phyloP scores from a whole-genome alignment of 2,888 invertebrate species.

The Lepidocyrtinus sp. region DNA sequence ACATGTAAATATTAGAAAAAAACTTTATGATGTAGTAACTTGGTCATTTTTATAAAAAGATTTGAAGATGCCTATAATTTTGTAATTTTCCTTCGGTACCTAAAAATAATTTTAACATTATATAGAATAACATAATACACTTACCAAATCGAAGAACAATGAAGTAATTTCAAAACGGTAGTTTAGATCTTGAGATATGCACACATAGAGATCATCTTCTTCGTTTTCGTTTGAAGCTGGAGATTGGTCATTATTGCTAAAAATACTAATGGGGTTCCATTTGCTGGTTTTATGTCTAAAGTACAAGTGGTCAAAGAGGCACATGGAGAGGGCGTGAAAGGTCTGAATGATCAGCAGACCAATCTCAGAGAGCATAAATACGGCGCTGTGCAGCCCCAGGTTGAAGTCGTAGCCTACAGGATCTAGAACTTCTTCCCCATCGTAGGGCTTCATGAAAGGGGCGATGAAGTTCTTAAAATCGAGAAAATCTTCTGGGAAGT shows the following conservation, averaged over 20 bases:
- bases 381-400: conserved; percentile 66
- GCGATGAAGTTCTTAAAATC: conserved; percentile 35
- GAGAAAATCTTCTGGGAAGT: conserved; percentile 31
- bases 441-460: conserved; percentile 45
- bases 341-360: conserved; percentile 65
- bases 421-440: not conserved
- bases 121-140: too few relatives aligned
- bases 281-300: conserved; percentile 41
- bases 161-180: conserved; percentile 66
- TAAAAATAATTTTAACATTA: too few relatives aligned
- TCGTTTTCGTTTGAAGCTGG: conserved; percentile 24
- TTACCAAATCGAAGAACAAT: conserved; percentile 68
- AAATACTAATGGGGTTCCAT: conserved; percentile 43
- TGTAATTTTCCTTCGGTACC: too few relatives aligned
- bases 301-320: conserved; percentile 65
- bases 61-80: too few relatives aligned
- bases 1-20: too few relatives aligned
- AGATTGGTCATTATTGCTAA: conserved; percentile 2
- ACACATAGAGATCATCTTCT: conserved; percentile 62
- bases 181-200: conserved; percentile 65
- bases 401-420: conserved; percentile 62
- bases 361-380: conserved; percentile 68
- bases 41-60: too few relatives aligned
- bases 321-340: conserved; percentile 65
- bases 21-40: too few relatives aligned